Base-by-base conservation (phyloP, 1,140 invertebrate species). In the Rhagoletis zephyria region DNA sequence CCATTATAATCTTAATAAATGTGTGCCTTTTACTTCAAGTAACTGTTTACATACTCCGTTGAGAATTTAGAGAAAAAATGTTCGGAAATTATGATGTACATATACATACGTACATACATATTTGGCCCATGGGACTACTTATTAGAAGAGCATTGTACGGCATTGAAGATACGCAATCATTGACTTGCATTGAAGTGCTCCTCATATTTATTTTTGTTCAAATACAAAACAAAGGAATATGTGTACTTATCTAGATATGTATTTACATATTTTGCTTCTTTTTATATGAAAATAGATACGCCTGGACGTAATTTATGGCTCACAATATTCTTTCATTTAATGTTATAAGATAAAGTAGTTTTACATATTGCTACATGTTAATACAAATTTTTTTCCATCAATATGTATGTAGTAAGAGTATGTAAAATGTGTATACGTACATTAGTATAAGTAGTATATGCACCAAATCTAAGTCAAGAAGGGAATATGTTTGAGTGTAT, bases 291-390 rank as follows among this genome's bases (percentile, higher is more conserved):
- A 67, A 40, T 7, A 14, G 14, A 5, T 45, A 42, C 67, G 14
- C 42, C 3, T 48, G 42, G 40, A 42, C n/a, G 4, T 48, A 74
- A 74, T 74, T 74, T 74, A 74, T 48, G 14, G 67, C 14, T 12
- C 40, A 45, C 67, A 74, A 74, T 74, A 74, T 74, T 48, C 67
- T 74, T 74, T 74, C 9, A 74, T 74, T 74, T 45, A 74, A 74
- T 74, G 42, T 40, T 74, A 74, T 5, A 48, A 45, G 14, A 74
- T 48, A 10, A 14, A 74, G 3, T 6, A 74, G 1, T 74, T 1
- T 74, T 4, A 16, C 30, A 30, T 45, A 12, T 70, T 56, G 51
- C 10, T 56, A 56, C 51, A 56, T 56, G 51, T 56, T 2, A 56
- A 56, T 56, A 56, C 10, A 56, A 30, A 30, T 30, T 30, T 30